Evolutionary conservation across 2,797 vertebrate genomes (phyloP).

Genomic region (Myotis planiceps): DNA sequence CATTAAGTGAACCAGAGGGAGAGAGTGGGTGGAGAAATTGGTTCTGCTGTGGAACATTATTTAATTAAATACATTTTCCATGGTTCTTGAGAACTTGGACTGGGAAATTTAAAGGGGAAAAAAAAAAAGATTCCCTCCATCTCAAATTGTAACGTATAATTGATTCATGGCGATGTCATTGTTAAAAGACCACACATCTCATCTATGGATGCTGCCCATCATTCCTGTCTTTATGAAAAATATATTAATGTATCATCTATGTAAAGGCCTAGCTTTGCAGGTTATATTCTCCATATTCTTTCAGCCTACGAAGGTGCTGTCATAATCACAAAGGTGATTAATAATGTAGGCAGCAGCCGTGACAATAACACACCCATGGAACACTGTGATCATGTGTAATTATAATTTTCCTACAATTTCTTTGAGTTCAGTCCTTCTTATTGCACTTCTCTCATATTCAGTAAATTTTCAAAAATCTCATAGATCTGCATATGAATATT

Average conservation of each 20-base stretch:
- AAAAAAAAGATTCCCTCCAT: constrained; percentile 82
- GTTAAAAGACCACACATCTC: constrained; percentile 78
- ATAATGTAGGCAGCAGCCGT: neutral
- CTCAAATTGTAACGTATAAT: constrained; percentile 87
- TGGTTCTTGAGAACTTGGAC: constrained; percentile 81
- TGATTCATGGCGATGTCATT: constrained; percentile 86
- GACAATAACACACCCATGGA: neutral
- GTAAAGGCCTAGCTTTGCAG: neutral
- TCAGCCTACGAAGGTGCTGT: neutral
- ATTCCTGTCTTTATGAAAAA: constrained; percentile 70
- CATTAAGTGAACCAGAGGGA: constrained; percentile 64
- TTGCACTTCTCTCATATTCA: neutral
- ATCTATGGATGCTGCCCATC: constrained; percentile 83
- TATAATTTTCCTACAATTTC: neutral
- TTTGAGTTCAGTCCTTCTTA: neutral
- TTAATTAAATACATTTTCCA: constrained; percentile 84
- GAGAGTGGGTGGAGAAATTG: constrained; percentile 77
- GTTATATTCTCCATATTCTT: neutral
- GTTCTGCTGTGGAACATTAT: constrained; percentile 78
- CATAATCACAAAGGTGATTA: neutral
- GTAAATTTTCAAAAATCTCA: neutral
- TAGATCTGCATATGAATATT: neutral
- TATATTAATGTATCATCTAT: constrained; percentile 53
- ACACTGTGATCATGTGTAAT: neutral
- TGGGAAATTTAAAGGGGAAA: constrained; percentile 84